These are phyloP conservation scores for Bombyx mandarina DNA, from an alignment of 1,140 invertebrate species.

Conservation along the genomic window DNA sequence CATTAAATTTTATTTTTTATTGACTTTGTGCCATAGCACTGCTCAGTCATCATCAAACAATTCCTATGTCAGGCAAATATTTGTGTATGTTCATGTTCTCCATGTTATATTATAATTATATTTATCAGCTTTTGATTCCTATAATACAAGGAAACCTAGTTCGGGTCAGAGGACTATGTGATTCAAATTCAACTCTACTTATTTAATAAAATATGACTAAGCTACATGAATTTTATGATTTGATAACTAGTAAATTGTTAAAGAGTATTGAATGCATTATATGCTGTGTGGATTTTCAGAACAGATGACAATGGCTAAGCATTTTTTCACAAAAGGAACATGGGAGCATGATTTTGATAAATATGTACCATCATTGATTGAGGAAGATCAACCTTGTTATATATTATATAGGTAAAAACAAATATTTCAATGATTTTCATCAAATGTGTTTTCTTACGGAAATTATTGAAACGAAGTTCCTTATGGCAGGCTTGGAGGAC, in stretches of 20 bases:
- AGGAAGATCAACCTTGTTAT: constrained; percentile 93
- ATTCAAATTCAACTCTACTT: not conserved
- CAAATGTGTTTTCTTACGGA: not conserved
- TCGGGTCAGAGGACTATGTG: too few relatives aligned
- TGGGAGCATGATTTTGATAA: constrained; percentile 94
- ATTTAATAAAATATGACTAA: not conserved
- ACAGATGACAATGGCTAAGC: constrained; percentile 79
- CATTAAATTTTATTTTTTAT: too few relatives aligned
- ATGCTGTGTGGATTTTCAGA: constrained; percentile 74
- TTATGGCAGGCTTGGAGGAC: too few relatives aligned
- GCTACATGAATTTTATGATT: constrained; percentile 1
- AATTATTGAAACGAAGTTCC: too few relatives aligned
- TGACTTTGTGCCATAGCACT: too few relatives aligned
- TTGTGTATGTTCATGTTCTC: too few relatives aligned
- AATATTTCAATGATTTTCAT: constrained; percentile 10
- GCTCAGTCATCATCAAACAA: too few relatives aligned
- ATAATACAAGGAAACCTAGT: too few relatives aligned
- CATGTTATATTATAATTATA: too few relatives aligned
- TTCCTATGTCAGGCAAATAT: too few relatives aligned
- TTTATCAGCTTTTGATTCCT: too few relatives aligned
- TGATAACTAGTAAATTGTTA: not conserved
- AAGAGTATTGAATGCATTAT: too few relatives aligned
- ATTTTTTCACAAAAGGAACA: constrained; percentile 77
- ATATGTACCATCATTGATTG: constrained; percentile 81
- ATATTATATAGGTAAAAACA: constrained; percentile 83